Base-by-base conservation (phyloP, 2,797 vertebrate genomes). In the Sebastiscus albofasciatus region DNA sequence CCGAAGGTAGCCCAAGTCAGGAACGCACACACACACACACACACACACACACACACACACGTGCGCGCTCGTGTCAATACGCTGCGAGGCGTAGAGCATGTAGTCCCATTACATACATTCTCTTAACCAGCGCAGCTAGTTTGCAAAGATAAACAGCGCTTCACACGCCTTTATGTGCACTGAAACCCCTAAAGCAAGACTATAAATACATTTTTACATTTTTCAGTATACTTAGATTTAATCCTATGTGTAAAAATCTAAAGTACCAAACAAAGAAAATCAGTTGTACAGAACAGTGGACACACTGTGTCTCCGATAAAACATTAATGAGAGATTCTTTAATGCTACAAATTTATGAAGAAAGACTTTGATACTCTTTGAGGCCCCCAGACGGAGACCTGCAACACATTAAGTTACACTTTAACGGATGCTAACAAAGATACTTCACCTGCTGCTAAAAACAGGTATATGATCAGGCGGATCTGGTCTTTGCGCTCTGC, bases 371-470 rank as follows among this genome's bases (percentile, higher is more conserved):
- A 61, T 67, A 2, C 60, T 59, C 2, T 10, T 59, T 8, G 24
- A 11, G 6, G 8, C 1, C 14, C 13, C 7, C 31, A 61, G 46
- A 54, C 4, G 62, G 20, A 80, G 5, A 75, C 29, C 29, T 67
- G 42, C 24, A 39, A 59, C 34, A 24, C 20, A 33, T 67, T 27
- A 5, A 58, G 72, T 79, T 67, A 83, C n/a, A 80, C 4, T 69
- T 80, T 82, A 84, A 91, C n/a, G 18, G 39, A 75, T 42, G 39
- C 18, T 59, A 65, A 78, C 7, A 66, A 52, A 80, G 33, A 82
- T 29, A 24, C 54, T 66, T 70, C 60, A 94, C 94, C 93, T 89
- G 90, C 79, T 71, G 61, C 73, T 67, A 93, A 83, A 79, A 81
- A 42, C 18, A 88, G 60, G n/a, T 33, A 22, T 3, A 69, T 11